Conservation (phyloP, 2,113 vertebrate genomes). For the Apteryx owenii region DNA sequence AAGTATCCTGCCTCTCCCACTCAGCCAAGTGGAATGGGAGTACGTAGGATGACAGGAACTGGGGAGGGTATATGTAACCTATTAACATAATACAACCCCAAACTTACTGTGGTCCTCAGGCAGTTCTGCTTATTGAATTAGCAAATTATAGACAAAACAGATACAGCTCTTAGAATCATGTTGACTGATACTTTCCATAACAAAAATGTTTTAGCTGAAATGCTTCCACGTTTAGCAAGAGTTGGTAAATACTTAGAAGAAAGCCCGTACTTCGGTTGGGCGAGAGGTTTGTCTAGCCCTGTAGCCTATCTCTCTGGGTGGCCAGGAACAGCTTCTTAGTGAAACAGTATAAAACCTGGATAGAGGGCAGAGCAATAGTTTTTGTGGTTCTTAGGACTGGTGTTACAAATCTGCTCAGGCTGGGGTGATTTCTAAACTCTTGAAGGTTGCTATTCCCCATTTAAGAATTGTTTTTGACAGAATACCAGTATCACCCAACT, state of each 20-base stretch:
- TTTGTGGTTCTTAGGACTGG: not conserved
- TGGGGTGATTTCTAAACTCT: not conserved
- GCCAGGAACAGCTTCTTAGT: not conserved
- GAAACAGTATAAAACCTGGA: not conserved
- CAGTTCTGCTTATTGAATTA: not conserved
- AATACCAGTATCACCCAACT: not conserved
- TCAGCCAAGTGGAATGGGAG: fast-evolving
- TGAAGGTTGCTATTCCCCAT: not conserved
- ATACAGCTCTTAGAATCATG: not conserved
- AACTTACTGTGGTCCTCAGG: not conserved
- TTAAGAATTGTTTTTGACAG: not conserved
- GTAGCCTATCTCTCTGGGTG: fast-evolving
- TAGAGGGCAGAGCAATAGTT: not conserved
- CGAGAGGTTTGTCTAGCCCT: not conserved
- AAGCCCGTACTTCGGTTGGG: fast-evolving
- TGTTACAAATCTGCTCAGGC: not conserved
- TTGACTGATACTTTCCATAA: not conserved
- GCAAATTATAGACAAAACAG: not conserved
- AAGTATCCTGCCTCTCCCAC: not conserved
- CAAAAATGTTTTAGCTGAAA: not conserved
- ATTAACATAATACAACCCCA: not conserved
- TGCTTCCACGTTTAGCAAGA: not conserved
- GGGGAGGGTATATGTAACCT: not conserved
- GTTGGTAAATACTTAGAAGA: not conserved
- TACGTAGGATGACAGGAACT: not conserved